phyloP scores from a whole-genome alignment of 2,797 vertebrate genomes.

The Ataeniobius toweri region DNA sequence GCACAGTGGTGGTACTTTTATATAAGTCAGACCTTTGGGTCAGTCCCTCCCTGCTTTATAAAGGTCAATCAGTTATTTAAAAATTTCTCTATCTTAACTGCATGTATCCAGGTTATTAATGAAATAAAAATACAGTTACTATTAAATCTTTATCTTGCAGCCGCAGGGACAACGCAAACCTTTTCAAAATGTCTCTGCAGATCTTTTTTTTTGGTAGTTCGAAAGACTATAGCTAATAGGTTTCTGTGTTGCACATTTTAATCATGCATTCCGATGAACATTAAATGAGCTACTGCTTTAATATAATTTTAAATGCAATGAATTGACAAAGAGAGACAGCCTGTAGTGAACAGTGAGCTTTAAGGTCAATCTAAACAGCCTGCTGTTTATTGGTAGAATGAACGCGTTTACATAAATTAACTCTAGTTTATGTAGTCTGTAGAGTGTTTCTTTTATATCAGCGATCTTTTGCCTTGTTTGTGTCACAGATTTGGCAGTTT shows the following conservation, averaged over 20 bases:
- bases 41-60: neutral
- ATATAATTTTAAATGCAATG: too few relatives aligned
- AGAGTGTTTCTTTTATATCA: neutral
- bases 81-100: neutral
- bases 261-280: too few relatives aligned
- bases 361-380: too few relatives aligned
- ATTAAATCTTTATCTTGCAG: neutral
- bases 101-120: neutral
- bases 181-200: neutral
- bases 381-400: neutral
- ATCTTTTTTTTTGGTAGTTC: too few relatives aligned
- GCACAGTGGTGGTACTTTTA: neutral
- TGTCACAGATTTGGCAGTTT: too few relatives aligned
- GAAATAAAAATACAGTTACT: neutral
- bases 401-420: too few relatives aligned
- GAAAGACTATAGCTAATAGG: too few relatives aligned
- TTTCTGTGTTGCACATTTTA: too few relatives aligned
- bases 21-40: neutral
- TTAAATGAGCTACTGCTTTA: too few relatives aligned
- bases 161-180: neutral
- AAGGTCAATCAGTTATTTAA: neutral
- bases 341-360: too few relatives aligned
- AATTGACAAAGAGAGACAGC: too few relatives aligned
- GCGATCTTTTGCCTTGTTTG: neutral
- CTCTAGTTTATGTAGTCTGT: neutral